These are phyloP conservation scores for Sarcophaga subvicina DNA, from an alignment of 2,888 invertebrate species.

Conservation along the genomic window DNA sequence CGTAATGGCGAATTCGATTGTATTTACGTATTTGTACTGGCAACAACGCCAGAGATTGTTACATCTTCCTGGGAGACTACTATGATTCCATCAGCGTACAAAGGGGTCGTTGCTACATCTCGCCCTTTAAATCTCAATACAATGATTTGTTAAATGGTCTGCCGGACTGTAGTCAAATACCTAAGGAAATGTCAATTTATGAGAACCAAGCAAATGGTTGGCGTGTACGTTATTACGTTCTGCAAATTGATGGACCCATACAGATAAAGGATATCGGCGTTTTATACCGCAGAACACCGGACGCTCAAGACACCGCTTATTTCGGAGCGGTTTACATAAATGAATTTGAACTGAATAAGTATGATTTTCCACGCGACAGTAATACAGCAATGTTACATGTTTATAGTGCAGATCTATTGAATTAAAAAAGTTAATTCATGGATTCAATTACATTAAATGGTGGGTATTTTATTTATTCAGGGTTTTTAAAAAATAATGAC, in stretches of 20 bases:
- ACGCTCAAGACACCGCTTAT: slow-evolving; percentile 70
- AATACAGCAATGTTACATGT: slow-evolving; percentile 68
- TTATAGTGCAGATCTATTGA: slow-evolving; percentile 67
- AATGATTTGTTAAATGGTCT: slow-evolving; percentile 62
- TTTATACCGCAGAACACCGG: slow-evolving; percentile 69
- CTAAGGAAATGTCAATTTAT: slow-evolving; percentile 69
- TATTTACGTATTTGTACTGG: slow-evolving; percentile 72
- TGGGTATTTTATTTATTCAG: not conserved
- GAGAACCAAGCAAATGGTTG: slow-evolving; percentile 72
- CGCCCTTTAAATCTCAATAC: slow-evolving; percentile 71
- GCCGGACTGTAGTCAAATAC: slow-evolving; percentile 71
- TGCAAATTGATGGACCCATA: slow-evolving; percentile 75
- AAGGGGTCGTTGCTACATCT: slow-evolving; percentile 74
- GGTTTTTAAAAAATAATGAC: no score
- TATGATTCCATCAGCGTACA: slow-evolving; percentile 66
- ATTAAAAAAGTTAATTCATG: slow-evolving; percentile 36
- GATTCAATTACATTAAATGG: no score
- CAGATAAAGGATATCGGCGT: slow-evolving; percentile 77
- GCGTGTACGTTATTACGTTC: slow-evolving; percentile 78
- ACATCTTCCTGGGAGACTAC: slow-evolving; percentile 77
- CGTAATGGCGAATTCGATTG: slow-evolving; percentile 75
- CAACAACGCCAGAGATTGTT: slow-evolving; percentile 72
- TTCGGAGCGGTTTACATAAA: slow-evolving; percentile 77
- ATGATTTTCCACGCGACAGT: slow-evolving; percentile 69
- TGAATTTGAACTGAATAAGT: slow-evolving; percentile 68